Evolutionary conservation across 2,113 vertebrate species (phyloP).

Genomic region (Pipa parva): DNA sequence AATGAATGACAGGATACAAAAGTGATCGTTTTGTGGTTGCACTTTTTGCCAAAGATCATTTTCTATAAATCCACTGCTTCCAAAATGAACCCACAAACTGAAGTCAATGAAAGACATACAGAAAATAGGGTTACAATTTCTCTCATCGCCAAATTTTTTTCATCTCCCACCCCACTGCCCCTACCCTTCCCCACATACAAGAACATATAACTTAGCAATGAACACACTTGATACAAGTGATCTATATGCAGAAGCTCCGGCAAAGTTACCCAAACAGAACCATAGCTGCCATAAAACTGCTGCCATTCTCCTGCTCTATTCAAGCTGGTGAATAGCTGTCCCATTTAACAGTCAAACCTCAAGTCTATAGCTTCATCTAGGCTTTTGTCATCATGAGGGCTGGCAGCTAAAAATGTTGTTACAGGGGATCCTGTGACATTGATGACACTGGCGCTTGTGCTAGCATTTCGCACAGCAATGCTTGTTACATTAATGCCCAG

Average conservation of each 20-base stretch:
- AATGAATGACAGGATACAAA: conserved; percentile 82
- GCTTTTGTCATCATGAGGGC: conserved; percentile 85
- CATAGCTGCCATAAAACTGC: conserved; percentile 92
- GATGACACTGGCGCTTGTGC: conserved; percentile 81
- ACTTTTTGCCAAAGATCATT: conserved; percentile 82
- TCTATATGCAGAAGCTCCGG: conserved; percentile 82
- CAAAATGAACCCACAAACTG: conserved; percentile 51
- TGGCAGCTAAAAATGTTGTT: conserved; percentile 87
- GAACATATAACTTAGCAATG: conserved; percentile 82
- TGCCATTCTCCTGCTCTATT: conserved; percentile 62
- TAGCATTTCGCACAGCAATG: conserved; percentile 88
- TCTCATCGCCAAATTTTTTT: conserved; percentile 30
- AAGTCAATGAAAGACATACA: conserved; percentile 21
- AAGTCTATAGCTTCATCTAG: conserved; percentile 95
- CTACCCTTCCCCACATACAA: conserved; percentile 52
- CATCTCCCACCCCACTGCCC: neutral
- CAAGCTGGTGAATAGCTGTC: conserved; percentile 55
- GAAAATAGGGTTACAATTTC: conserved; percentile 20
- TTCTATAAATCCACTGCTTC: conserved; percentile 84
- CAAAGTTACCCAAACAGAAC: conserved; percentile 80
- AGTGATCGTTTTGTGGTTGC: conserved; percentile 67
- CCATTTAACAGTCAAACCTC: conserved; percentile 91
- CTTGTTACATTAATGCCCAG: conserved; percentile 98
- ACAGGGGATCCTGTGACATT: conserved; percentile 87
- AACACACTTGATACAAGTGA: conserved; percentile 89